A percentile compares a stretch with the other conserved stretches of the same genome.
phyloP scores from a whole-genome alignment of 2,888 invertebrate species.

The Tinea trinotella region DNA sequence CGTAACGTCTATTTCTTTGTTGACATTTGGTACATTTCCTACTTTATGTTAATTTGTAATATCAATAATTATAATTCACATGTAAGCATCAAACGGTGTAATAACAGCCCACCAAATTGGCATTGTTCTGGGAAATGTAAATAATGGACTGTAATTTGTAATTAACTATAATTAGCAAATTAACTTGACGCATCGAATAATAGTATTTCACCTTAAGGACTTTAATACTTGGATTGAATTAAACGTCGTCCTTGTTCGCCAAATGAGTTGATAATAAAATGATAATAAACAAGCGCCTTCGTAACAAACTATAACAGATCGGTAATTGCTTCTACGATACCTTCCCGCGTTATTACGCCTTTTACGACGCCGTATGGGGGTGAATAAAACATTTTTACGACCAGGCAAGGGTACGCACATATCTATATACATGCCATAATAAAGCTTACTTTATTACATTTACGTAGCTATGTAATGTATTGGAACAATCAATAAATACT shows the following conservation, averaged over 20 bases:
- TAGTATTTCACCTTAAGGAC: background rate
- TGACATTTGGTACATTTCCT: background rate
- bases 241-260: constrained; percentile 61
- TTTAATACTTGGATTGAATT: constrained; percentile 45
- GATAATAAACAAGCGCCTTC: constrained; percentile 71
- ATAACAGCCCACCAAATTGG: too few relatives aligned
- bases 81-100: too few relatives aligned
- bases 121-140: background rate
- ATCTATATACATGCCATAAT: constrained; percentile 14
- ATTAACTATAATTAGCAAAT: background rate
- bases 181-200: background rate
- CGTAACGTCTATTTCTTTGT: background rate
- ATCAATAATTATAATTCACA: too few relatives aligned
- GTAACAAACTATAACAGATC: constrained; percentile 71
- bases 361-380: constrained; percentile 73
- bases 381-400: constrained; percentile 73
- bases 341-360: constrained; percentile 71
- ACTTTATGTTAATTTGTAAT: background rate
- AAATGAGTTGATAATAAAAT: constrained; percentile 71
- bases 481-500: constrained; percentile 10
- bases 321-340: constrained; percentile 72
- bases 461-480: constrained; percentile 9
- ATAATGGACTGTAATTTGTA: too few relatives aligned
- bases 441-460: constrained; percentile 17
- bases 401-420: constrained; percentile 56